Conservation (phyloP, 2,797 vertebrate species). For the Pseudochromis fuscus region DNA sequence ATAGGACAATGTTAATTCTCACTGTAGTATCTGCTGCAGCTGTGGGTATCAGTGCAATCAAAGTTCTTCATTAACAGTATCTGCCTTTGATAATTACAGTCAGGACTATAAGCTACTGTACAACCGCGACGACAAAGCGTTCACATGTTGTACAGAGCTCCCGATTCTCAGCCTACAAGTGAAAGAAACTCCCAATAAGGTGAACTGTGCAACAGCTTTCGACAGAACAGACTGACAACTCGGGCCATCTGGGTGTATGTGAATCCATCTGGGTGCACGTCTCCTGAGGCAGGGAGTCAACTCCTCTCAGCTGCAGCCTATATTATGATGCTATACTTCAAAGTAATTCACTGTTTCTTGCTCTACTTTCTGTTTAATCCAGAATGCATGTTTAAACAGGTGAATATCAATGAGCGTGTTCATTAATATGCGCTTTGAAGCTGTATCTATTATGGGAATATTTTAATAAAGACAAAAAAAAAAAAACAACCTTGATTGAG, state of each 20-base stretch:
- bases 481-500: constrained; percentile 48
- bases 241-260: constrained; percentile 69
- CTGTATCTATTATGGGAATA: constrained; percentile 45
- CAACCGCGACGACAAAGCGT: constrained; percentile 11
- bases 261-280: constrained; percentile 69
- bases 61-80: constrained; percentile 10
- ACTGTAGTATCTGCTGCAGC: background rate
- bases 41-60: background rate
- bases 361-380: constrained; percentile 20
- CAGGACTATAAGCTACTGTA: background rate
- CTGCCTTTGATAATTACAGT: background rate
- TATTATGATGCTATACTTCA: constrained; percentile 39
- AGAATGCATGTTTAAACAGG: constrained; percentile 33
- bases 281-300: constrained; percentile 62
- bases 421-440: constrained; percentile 46
- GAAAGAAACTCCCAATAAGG: constrained; percentile 49
- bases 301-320: constrained; percentile 53
- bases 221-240: constrained; percentile 57
- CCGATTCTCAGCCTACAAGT: constrained; percentile 19
- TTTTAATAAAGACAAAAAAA: constrained; percentile 58
- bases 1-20: background rate
- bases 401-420: constrained; percentile 33
- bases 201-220: constrained; percentile 59
- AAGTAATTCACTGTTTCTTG: constrained; percentile 23
- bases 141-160: constrained; percentile 18